Conservation (phyloP, 2,113 vertebrate genomes). For the Dipodomys spectabilis region DNA sequence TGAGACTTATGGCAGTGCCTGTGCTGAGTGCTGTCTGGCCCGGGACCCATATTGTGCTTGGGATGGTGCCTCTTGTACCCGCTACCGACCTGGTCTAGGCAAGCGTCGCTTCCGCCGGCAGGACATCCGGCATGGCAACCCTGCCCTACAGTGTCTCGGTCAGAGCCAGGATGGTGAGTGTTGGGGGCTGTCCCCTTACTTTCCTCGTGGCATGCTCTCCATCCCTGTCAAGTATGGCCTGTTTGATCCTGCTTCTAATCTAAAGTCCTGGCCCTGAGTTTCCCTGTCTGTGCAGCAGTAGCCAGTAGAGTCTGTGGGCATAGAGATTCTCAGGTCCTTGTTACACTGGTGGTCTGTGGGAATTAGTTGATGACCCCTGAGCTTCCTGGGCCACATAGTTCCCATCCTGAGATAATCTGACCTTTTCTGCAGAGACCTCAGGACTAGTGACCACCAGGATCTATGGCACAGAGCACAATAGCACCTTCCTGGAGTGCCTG, state of each 20-base stretch:
- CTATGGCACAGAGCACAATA: conserved; percentile 94
- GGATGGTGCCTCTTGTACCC: conserved; percentile 92
- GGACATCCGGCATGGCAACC: conserved; percentile 90
- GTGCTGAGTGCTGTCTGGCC: conserved; percentile 96
- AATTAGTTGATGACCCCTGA: background rate
- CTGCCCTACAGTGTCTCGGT: conserved; percentile 92
- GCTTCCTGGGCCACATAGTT: background rate
- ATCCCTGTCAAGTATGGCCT: background rate
- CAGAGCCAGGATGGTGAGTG: conserved; percentile 91
- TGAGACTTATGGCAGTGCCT: conserved; percentile 93
- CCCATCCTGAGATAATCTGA: background rate
- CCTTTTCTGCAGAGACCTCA: conserved; percentile 81
- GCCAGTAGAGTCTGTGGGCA: background rate
- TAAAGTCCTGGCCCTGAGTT: background rate
- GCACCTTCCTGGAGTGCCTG: conserved; percentile 95
- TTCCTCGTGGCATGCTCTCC: background rate
- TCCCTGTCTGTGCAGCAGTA: background rate
- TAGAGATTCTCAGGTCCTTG: background rate
- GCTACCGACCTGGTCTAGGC: conserved; percentile 85
- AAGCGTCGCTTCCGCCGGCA: conserved; percentile 94
- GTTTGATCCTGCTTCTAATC: background rate
- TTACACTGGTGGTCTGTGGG: background rate
- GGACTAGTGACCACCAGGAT: conserved; percentile 87
- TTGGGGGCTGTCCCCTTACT: background rate
- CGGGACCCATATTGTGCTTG: conserved; percentile 96